These are phyloP conservation scores for Ceramica pisi DNA, from an alignment of 2,888 invertebrate species.

Conservation along the genomic window DNA sequence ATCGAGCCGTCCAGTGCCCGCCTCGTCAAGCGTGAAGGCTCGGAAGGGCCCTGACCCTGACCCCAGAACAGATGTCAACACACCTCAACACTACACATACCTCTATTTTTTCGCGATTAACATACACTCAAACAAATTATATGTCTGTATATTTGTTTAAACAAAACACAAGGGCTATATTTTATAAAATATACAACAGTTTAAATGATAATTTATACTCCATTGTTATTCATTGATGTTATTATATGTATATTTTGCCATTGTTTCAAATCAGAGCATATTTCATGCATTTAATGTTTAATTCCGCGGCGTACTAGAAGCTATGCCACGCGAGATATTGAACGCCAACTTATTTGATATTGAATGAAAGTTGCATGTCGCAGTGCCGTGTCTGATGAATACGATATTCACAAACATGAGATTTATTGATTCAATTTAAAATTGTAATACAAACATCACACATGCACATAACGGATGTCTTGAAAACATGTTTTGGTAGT, in stretches of 20 bases:
- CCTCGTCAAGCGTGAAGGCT: not conserved
- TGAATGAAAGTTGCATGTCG: slow-evolving; percentile 38
- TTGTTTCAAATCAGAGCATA: slow-evolving; percentile 91
- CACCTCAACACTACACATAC: slow-evolving; percentile 1
- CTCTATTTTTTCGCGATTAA: slow-evolving; percentile 64
- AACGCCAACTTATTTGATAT: slow-evolving; percentile 25
- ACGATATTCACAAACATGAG: slow-evolving; percentile 37
- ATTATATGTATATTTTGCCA: slow-evolving; percentile 91
- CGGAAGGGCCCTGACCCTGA: slow-evolving; percentile 8
- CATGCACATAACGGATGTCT: slow-evolving; percentile 72
- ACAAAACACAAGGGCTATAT: slow-evolving; percentile 87
- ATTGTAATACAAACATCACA: slow-evolving; percentile 73
- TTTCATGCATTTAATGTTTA: slow-evolving; percentile 90
- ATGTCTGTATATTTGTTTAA: slow-evolving; percentile 76
- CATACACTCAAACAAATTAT: slow-evolving; percentile 80
- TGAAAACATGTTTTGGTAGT: slow-evolving; percentile 39
- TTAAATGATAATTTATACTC: slow-evolving; percentile 91
- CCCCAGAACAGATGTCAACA: slow-evolving; percentile 14
- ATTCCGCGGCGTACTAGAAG: slow-evolving; percentile 74
- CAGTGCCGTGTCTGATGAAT: slow-evolving; percentile 16
- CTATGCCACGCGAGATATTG: slow-evolving; percentile 59
- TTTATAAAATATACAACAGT: slow-evolving; percentile 91
- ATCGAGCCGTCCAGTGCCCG: not conserved
- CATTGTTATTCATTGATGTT: slow-evolving; percentile 91
- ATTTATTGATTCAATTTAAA: slow-evolving; percentile 78